These are phyloP conservation scores for Xylophagus ater DNA, from an alignment of 2,888 invertebrate genomes.

Conservation along the genomic window DNA sequence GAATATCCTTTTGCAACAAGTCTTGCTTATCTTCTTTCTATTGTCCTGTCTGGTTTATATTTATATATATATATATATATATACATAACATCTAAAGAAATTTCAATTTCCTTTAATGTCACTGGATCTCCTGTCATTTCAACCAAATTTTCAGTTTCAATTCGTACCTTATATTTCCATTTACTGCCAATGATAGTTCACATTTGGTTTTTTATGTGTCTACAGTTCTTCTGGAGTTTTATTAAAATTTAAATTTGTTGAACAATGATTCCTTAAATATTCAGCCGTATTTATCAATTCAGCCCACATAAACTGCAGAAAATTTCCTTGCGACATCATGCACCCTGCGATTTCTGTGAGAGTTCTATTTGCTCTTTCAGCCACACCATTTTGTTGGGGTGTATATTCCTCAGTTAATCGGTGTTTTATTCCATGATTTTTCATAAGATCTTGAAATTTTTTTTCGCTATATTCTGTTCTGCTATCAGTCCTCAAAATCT, in stretches of 20 bases:
- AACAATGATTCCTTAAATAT: not conserved
- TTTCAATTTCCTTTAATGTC: too few species aligned
- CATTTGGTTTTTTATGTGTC: too few species aligned
- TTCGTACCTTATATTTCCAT: too few species aligned
- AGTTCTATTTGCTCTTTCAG: constrained; percentile 19
- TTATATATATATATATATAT: too few species aligned
- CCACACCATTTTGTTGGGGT: constrained; percentile 21
- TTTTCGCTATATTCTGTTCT: constrained; percentile 19
- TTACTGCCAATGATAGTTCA: too few species aligned
- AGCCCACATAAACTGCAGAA: constrained; percentile 16
- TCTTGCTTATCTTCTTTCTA: not conserved
- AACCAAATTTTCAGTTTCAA: too few species aligned
- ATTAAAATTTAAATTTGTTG: too few species aligned
- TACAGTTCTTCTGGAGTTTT: too few species aligned
- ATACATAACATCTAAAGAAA: too few species aligned
- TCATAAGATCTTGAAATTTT: constrained; percentile 15
- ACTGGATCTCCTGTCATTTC: too few species aligned
- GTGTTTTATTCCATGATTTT: constrained; percentile 19
- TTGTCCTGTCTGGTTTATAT: not conserved
- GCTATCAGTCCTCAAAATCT: constrained; percentile 20
- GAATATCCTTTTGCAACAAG: not conserved
- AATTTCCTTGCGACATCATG: constrained; percentile 15
- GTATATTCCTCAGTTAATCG: constrained; percentile 17
- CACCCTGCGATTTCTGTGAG: constrained; percentile 20
- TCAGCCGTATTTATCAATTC: constrained; percentile 21